A percentile compares a stretch with the other conserved stretches of the same genome.
phyloP scores from a whole-genome alignment of 2,797 vertebrate genomes.

The Lagorchestes hirsutus region DNA sequence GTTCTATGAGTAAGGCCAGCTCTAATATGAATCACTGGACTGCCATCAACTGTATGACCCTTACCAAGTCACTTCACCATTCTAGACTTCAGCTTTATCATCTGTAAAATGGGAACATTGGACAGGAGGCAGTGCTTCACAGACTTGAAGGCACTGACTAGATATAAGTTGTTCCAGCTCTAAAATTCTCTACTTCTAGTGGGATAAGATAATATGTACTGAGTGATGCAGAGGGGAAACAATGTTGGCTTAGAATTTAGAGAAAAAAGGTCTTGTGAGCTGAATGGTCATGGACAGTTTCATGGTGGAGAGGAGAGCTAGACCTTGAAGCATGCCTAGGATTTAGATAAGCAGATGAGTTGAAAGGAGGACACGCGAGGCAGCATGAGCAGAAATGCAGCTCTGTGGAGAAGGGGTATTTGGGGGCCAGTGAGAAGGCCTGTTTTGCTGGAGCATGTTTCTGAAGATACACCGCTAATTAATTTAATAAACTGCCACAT shows the following conservation, averaged over 20 bases:
- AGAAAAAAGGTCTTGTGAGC: neutral
- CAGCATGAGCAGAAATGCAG: neutral
- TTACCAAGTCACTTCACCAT: neutral
- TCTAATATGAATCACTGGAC: neutral
- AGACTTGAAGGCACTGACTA: no score
- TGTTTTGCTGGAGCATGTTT: neutral
- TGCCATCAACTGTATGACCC: neutral
- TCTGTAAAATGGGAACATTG: neutral
- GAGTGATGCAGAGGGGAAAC: neutral
- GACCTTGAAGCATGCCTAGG: constrained; percentile 60
- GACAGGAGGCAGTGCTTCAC: neutral
- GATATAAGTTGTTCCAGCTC: neutral
- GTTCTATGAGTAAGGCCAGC: neutral
- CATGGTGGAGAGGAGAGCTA: constrained; percentile 70
- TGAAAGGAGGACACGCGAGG: neutral
- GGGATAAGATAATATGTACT: neutral
- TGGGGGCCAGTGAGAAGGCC: neutral
- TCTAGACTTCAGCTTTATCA: neutral
- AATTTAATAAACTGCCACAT: constrained; percentile 67
- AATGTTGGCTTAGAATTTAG: neutral
- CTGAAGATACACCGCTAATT: constrained; percentile 63
- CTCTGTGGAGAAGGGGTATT: neutral
- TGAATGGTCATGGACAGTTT: neutral
- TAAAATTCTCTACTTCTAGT: neutral
- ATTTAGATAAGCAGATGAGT: constrained; percentile 51